Base-by-base conservation (phyloP, 2,797 vertebrate species). In the Euphonia xanthogaster region DNA sequence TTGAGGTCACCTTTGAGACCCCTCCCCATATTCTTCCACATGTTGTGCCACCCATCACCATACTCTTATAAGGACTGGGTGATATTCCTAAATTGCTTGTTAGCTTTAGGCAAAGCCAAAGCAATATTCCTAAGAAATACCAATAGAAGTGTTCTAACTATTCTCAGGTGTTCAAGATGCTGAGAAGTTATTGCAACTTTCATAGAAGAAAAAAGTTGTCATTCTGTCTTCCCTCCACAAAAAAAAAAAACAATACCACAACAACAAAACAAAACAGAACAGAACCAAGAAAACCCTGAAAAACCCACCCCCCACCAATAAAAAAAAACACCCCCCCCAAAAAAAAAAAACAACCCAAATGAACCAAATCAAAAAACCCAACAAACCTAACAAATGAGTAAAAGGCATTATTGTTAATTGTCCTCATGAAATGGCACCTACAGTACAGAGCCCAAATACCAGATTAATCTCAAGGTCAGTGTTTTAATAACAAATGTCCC, bases 301-400 rank as follows among this genome's bases (percentile, higher is more conserved):
- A 50, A 28, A 17, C 1, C 10, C 5, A 17, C 10, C 10, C 31
- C 61, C 4, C 24, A 17, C 24, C 18, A 21, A 24, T 18, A 31
- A 30, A 57, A 57, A 17, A 14, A 25, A 35, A 35, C 7, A 39
- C 7, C 16, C 14, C 10, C 9, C 3, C 8, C 11, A 1, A 2
- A 2, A 9, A 16, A 30, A 39, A 44, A 8, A n/a, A n/a, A n/a
- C n/a, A n/a, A 0, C 7, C 0, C 7, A 18, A 25, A 24, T 10
- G 10, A 37, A 13, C 6, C 17, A 60, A 30, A 28, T 17, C 1
- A 33, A 20, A 60, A 70, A 20, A 2, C 1, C 8, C 2, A 37
- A 23, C 8, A 72, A 37, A 8, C 7, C 6, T 2, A 50, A 17
- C 24, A 40, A 65, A 27, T 1, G 1, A 14, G 7, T 16, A 74